Percentiles rank a stretch among this genome's conserved stretches.
These are phyloP conservation scores for Ctenopoma multispine DNA, from an alignment of 2,797 vertebrate species.

Conservation along the genomic window DNA sequence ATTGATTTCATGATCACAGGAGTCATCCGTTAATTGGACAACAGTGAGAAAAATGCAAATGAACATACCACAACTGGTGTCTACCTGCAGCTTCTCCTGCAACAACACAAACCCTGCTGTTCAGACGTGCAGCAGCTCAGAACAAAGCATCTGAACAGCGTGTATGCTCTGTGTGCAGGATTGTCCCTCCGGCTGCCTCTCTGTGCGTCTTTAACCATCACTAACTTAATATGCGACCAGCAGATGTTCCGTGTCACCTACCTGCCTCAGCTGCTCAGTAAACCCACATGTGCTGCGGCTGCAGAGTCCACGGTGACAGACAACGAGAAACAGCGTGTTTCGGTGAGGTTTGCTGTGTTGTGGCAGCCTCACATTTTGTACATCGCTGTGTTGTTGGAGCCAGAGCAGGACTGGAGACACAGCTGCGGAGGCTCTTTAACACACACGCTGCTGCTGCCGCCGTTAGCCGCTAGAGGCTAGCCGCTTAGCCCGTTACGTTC, in stretches of 20 bases:
- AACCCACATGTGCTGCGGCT: constrained; percentile 9
- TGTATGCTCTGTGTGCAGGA: constrained; percentile 17
- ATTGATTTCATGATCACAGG: background rate
- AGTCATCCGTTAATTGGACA: background rate
- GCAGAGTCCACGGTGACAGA: background rate
- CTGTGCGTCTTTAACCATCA: no score
- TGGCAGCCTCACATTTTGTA: background rate
- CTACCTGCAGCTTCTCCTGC: constrained; percentile 16
- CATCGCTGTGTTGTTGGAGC: constrained; percentile 17
- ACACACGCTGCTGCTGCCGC: constrained; percentile 39
- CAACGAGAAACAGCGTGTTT: no score
- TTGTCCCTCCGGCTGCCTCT: background rate
- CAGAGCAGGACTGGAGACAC: constrained; percentile 17
- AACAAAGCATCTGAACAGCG: constrained; percentile 62
- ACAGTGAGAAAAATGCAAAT: background rate
- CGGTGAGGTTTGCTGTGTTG: background rate
- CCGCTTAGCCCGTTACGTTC: constrained; percentile 33
- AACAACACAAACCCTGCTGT: constrained; percentile 31
- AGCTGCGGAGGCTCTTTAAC: constrained; percentile 50
- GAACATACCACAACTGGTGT: background rate
- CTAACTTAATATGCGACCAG: no score
- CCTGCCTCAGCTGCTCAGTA: constrained; percentile 42
- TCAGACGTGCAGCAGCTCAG: constrained; percentile 48
- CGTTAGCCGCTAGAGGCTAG: constrained; percentile 49
- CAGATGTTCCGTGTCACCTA: constrained; percentile 54